Evolutionary conservation across 2,797 vertebrate species (phyloP), one percentile per base, ranked within the genome.

Genomic region (Nyctalus aviator): DNA sequence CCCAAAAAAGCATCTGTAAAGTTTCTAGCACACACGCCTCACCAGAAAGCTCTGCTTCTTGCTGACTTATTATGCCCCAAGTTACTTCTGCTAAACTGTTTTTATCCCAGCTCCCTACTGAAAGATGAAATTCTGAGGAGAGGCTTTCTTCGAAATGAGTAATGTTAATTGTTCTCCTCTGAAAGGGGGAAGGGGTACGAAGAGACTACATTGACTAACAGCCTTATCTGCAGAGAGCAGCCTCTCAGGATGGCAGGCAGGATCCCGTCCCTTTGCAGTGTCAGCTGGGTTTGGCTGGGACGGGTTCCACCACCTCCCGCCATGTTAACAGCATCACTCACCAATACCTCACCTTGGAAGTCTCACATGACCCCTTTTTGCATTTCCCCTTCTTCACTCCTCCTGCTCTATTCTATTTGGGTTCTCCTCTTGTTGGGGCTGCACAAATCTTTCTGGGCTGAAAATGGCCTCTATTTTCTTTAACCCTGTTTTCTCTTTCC

Each of bases 121-220:
- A 55, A 81, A 86, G 75, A 69, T 44, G 25, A 53, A 82, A 27
- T 72, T 84, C 78, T 23, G 46, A 83, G 55, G 37, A 83, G 77
- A 94, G 85, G 32, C n/a, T 88, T 92, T 57, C 90, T 94, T 81
- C 90, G 73, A 78, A 50, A 37, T 78, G 84, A 96, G 44, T 50
- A 20, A 90, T 23, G 57, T 25, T 82, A 68, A 94, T 20, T 90
- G 93, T 64, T 44, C 35, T 57, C 32, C 2, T 35, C 32, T 59
- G 94, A 83, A 41, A n/a, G 55, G 4, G 2, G 41, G 27, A 27
- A 5, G 1, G 90, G 68, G 14, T 2, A 0, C 30, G 84, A 55
- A 7, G 5, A 0, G 27, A 18, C 62, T 6, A 37, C 66, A 1
- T 5, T 25, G 84, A 72, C 14, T 12, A n/a, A 55, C 27, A 14